A percentile compares a stretch with the other conserved stretches of the same genome.
phyloP scores from a whole-genome alignment of 2,113 vertebrate genomes.

The Sebastes fasciatus region DNA sequence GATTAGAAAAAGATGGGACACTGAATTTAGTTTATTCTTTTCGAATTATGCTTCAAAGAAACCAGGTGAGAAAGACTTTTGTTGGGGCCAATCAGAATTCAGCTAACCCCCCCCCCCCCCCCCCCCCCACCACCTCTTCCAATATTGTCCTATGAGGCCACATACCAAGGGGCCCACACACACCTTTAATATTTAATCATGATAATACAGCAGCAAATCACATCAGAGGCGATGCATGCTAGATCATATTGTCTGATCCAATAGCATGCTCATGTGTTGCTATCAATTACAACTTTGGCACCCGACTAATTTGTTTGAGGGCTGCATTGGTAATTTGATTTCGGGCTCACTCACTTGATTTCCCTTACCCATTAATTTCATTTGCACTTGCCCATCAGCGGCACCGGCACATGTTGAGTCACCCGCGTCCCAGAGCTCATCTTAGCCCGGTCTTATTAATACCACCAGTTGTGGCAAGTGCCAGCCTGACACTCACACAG shows the following conservation, averaged over 20 bases:
- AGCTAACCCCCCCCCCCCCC: slow-evolving; percentile 12
- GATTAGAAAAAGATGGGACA: slow-evolving; percentile 36
- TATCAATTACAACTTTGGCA: slow-evolving; percentile 89
- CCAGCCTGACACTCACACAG: slow-evolving; percentile 63
- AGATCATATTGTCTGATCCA: slow-evolving; percentile 85
- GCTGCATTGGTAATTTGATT: slow-evolving; percentile 87
- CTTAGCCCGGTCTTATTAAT: slow-evolving; percentile 82
- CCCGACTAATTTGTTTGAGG: slow-evolving; percentile 86
- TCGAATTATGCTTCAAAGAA: slow-evolving; percentile 32
- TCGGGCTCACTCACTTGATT: slow-evolving; percentile 85
- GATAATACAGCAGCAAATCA: slow-evolving; percentile 82
- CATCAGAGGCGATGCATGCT: slow-evolving; percentile 79
- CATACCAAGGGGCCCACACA: slow-evolving; percentile 57
- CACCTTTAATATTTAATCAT: slow-evolving; percentile 85
- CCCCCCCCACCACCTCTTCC: too few relatives aligned
- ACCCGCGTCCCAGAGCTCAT: slow-evolving; percentile 84
- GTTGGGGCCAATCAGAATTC: slow-evolving; percentile 54
- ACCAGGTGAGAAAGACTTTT: slow-evolving; percentile 27
- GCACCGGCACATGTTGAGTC: slow-evolving; percentile 81
- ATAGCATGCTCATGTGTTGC: slow-evolving; percentile 77
- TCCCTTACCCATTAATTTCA: slow-evolving; percentile 88
- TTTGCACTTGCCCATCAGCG: slow-evolving; percentile 85
- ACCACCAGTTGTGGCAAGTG: slow-evolving; percentile 73
- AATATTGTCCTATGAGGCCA: slow-evolving; percentile 57
- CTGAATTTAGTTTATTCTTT: slow-evolving; percentile 22